These are phyloP conservation scores for Lithodes maja DNA, from an alignment of 2,888 invertebrate genomes.

Conservation along the genomic window DNA sequence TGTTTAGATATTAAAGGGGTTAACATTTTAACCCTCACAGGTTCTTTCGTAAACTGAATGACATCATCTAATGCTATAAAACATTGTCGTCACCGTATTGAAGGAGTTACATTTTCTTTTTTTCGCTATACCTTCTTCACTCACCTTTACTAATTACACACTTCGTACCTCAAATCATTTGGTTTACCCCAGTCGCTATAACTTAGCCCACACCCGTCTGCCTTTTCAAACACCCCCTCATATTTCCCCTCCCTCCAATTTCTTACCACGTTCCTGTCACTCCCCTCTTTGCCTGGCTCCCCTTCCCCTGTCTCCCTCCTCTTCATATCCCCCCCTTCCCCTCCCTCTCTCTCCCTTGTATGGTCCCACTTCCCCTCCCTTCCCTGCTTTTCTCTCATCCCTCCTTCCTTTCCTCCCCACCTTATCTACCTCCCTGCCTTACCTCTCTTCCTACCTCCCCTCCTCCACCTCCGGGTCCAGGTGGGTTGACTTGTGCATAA, in stretches of 20 bases:
- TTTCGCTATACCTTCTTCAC: too few species aligned
- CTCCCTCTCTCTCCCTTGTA: neutral
- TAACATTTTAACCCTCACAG: too few species aligned
- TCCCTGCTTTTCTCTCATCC: neutral
- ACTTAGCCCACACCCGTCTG: too few species aligned
- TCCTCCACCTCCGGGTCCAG: neutral
- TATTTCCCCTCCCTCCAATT: neutral
- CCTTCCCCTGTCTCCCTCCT: neutral
- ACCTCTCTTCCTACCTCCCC: neutral
- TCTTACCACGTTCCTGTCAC: slow-evolving; percentile 3
- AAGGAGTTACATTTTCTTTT: too few species aligned
- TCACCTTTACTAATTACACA: too few species aligned
- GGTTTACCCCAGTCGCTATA: too few species aligned
- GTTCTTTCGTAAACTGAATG: too few species aligned
- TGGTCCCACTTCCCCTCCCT: neutral
- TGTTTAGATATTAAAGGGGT: too few species aligned
- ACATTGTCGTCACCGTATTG: too few species aligned
- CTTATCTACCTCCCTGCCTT: neutral
- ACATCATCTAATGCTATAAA: too few species aligned
- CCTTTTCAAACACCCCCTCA: neutral
- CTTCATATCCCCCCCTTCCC: neutral
- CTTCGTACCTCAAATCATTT: too few species aligned
- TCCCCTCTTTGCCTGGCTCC: neutral
- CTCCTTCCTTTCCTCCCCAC: neutral
- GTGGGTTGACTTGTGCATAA: slow-evolving; percentile 1